Evolutionary conservation across 2,113 vertebrate genomes (phyloP).

Genomic region (Oryctolagus cuniculus): DNA sequence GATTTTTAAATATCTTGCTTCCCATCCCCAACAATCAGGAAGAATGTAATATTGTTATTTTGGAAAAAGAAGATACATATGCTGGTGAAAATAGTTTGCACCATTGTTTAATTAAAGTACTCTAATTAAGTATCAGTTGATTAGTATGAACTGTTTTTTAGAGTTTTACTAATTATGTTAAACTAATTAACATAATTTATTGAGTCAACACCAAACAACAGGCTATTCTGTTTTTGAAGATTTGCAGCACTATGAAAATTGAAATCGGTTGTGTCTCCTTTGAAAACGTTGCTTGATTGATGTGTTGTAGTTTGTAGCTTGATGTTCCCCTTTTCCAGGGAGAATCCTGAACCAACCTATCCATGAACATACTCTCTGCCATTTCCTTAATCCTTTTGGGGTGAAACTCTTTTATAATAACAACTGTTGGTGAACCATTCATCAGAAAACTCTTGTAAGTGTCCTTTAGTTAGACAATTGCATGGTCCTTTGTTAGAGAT

Average conservation of each 20-base stretch:
- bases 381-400: slow-evolving; percentile 82
- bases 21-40: not conserved
- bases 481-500: slow-evolving; percentile 79
- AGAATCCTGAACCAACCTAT: slow-evolving; percentile 83
- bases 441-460: slow-evolving; percentile 85
- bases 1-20: slow-evolving; percentile 40
- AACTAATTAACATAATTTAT: not conserved
- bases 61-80: not conserved
- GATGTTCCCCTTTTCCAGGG: slow-evolving; percentile 86
- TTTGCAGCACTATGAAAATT: slow-evolving; percentile 48
- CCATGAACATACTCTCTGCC: slow-evolving; percentile 81
- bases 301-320: slow-evolving; percentile 83
- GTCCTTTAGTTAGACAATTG: slow-evolving; percentile 83
- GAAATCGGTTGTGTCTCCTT: slow-evolving; percentile 46
- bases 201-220: not conserved
- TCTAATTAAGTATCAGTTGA: not conserved
- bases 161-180: not conserved
- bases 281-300: slow-evolving; percentile 65
- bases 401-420: slow-evolving; percentile 82
- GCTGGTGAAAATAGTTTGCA: not conserved
- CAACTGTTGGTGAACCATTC: slow-evolving; percentile 84
- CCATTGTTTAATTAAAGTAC: slow-evolving; percentile 1
- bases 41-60: slow-evolving; percentile 50
- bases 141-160: slow-evolving; percentile 28
- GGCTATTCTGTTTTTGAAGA: slow-evolving; percentile 52